Conservation (phyloP, 2,797 vertebrate genomes). For the Heteromormyrus szaboi region DNA sequence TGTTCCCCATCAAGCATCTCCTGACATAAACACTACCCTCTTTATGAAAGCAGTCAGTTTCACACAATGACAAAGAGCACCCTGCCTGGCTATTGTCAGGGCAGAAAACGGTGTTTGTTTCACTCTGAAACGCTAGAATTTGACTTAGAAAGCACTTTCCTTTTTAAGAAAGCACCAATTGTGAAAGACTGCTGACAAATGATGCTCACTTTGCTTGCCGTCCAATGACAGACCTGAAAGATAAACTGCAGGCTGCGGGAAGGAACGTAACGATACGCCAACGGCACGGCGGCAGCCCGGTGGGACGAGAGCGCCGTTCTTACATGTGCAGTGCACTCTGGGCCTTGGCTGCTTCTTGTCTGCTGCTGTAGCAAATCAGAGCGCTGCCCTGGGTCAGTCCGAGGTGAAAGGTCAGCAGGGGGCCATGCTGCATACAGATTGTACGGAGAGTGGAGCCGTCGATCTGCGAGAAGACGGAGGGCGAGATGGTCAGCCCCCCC, state of each 20-base stretch:
- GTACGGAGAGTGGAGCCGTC: conserved; percentile 86
- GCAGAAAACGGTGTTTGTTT: not conserved
- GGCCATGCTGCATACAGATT: conserved; percentile 90
- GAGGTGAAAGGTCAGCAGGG: conserved; percentile 89
- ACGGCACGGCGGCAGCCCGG: not conserved
- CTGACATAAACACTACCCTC: not conserved
- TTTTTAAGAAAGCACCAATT: not conserved
- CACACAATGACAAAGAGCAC: not conserved
- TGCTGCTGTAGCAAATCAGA: conserved; percentile 85
- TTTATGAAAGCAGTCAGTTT: not conserved
- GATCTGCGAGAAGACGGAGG: conserved; percentile 53
- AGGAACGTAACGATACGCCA: not conserved
- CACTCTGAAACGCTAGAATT: not conserved
- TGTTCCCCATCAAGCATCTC: not conserved
- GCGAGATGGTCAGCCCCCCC: not conserved
- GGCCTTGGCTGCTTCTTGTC: conserved; percentile 87
- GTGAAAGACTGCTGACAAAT: not conserved
- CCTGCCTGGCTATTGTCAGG: not conserved
- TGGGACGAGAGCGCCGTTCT: not conserved
- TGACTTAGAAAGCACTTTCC: not conserved
- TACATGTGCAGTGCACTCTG: conserved; percentile 88
- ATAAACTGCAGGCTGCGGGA: not conserved
- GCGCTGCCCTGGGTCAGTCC: conserved; percentile 88
- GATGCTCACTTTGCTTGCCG: not conserved
- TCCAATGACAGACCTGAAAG: not conserved